These are phyloP conservation scores for Oxyura jamaicensis DNA, from an alignment of 2,113 vertebrate species.

Conservation along the genomic window DNA sequence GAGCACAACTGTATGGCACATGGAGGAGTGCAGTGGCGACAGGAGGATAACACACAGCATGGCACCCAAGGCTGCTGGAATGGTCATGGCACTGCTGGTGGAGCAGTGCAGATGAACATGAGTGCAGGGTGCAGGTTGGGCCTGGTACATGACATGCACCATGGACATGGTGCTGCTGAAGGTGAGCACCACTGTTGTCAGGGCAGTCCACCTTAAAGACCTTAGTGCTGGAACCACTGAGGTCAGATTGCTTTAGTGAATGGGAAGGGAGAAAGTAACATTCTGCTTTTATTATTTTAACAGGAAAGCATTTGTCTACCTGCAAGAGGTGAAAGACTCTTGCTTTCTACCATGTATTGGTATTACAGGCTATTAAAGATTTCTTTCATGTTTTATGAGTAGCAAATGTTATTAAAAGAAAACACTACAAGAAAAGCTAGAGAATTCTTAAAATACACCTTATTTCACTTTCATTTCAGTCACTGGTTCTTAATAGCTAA, in stretches of 20 bases:
- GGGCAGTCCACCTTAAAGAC: background rate
- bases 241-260: background rate
- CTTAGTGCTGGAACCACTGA: rapidly evolving
- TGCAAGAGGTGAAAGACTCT: background rate
- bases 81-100: background rate
- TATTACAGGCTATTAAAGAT: background rate
- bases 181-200: background rate
- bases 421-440: background rate
- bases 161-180: background rate
- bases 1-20: rapidly evolving
- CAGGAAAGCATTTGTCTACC: background rate
- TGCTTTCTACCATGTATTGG: background rate
- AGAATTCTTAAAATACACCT: background rate
- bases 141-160: background rate
- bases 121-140: background rate
- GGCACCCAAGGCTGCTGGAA: background rate
- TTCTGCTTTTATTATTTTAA: background rate
- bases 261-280: background rate
- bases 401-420: slow-evolving; percentile 32
- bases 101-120: background rate
- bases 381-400: background rate
- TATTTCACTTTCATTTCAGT: slow-evolving; percentile 12
- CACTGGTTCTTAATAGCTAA: background rate
- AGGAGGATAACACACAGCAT: background rate
- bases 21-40: rapidly evolving